Evolutionary conservation across 2,113 vertebrate genomes (phyloP).

Genomic region (Ctenodactylus gundi): DNA sequence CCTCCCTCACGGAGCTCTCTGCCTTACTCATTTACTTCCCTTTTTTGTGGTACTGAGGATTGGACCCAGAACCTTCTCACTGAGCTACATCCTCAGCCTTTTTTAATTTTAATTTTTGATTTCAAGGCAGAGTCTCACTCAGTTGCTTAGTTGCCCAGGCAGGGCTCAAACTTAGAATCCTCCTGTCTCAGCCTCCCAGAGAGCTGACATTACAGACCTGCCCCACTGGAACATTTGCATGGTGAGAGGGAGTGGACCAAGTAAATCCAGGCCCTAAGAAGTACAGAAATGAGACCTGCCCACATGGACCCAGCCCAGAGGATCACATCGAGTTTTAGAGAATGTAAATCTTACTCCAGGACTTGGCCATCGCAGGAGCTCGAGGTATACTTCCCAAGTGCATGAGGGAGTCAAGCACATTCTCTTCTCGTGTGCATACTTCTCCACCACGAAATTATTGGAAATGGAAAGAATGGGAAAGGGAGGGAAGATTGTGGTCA

Average conservation of each 20-base stretch:
- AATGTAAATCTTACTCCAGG: too few relatives aligned
- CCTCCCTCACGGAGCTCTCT: background rate
- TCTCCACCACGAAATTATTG: background rate
- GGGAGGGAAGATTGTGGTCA: background rate
- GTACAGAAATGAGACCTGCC: background rate
- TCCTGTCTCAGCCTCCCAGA: too few relatives aligned
- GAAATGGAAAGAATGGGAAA: too few relatives aligned
- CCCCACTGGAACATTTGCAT: background rate
- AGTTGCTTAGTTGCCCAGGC: too few relatives aligned
- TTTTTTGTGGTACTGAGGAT: too few relatives aligned
- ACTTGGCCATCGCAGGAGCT: background rate
- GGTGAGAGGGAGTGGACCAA: background rate
- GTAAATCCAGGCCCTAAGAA: background rate
- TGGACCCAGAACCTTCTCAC: too few relatives aligned
- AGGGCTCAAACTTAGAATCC: too few relatives aligned
- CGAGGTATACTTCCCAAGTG: background rate
- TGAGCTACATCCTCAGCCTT: too few relatives aligned
- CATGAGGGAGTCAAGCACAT: background rate
- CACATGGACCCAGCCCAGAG: background rate
- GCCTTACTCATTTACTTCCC: too few relatives aligned
- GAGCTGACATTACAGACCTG: too few relatives aligned
- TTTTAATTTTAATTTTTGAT: too few relatives aligned
- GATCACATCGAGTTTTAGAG: background rate
- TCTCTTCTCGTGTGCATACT: background rate
- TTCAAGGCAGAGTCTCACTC: too few relatives aligned